A percentile compares a stretch with the other conserved stretches of the same genome.
These are phyloP conservation scores for Nephila pilipes DNA, from an alignment of 1,140 invertebrate species.

Conservation along the genomic window DNA sequence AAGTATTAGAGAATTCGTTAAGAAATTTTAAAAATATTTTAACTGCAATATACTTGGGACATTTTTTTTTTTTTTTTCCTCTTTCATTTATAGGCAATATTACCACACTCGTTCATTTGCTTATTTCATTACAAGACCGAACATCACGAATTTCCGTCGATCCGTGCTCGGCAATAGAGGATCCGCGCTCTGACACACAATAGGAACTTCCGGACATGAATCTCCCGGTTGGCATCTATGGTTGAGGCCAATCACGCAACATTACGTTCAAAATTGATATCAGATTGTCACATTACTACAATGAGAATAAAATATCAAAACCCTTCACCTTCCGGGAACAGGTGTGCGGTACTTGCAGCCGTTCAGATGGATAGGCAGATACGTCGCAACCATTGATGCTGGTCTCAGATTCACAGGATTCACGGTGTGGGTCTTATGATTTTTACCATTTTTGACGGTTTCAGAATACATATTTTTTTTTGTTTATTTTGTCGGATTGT, in stretches of 20 bases:
- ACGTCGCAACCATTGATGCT: background rate
- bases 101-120: too few relatives aligned
- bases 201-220: background rate
- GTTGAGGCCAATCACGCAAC: background rate
- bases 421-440: background rate
- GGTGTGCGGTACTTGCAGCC: background rate
- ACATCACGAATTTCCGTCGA: background rate
- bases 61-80: too few relatives aligned
- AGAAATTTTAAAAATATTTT: too few relatives aligned
- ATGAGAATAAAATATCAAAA: background rate
- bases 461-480: too few relatives aligned
- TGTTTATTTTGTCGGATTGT: too few relatives aligned
- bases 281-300: conserved; percentile 20
- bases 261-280: background rate
- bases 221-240: background rate
- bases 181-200: background rate
- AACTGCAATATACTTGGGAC: too few relatives aligned
- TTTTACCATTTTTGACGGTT: too few relatives aligned
- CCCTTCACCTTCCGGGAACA: background rate
- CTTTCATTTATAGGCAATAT: too few relatives aligned
- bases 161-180: background rate
- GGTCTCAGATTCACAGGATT: background rate
- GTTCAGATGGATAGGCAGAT: background rate
- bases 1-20: too few relatives aligned
- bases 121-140: background rate